phyloP scores from a whole-genome alignment of 2,888 invertebrate species.

The Ethmia dodecea region DNA sequence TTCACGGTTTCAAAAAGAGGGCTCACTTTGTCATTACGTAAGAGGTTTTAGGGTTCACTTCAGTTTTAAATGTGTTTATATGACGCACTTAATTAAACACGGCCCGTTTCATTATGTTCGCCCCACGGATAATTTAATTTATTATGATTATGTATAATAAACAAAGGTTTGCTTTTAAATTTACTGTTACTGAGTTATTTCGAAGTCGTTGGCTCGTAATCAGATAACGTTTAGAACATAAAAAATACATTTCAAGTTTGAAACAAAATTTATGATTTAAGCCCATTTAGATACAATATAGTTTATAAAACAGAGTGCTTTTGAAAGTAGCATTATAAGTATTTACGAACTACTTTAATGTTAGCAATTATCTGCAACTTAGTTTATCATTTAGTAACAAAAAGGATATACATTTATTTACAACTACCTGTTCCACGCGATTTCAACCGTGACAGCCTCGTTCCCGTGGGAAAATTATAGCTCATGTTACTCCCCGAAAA shows the following conservation, averaged over 20 bases:
- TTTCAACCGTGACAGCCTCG: no score
- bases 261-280: constrained; percentile 9
- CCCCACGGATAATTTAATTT: constrained; percentile 21
- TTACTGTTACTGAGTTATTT: constrained; percentile 10
- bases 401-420: no score
- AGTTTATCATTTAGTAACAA: no score
- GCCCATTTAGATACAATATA: no score
- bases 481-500: no score
- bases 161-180: constrained; percentile 19
- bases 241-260: constrained; percentile 9
- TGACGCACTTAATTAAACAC: constrained; percentile 33
- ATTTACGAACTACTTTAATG: no score
- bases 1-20: constrained; percentile 36
- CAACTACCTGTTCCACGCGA: no score
- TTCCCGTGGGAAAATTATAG: no score
- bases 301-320: no score
- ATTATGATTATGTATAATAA: constrained; percentile 18
- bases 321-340: no score
- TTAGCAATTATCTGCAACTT: no score
- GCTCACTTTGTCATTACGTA: constrained; percentile 38
- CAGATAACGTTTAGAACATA: constrained; percentile 12
- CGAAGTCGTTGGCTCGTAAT: constrained; percentile 15
- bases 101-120: constrained; percentile 23
- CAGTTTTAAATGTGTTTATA: constrained; percentile 29
- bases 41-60: constrained; percentile 15